A percentile compares a stretch with the other conserved stretches of the same genome.
phyloP scores from a whole-genome alignment of 2,113 vertebrate genomes.

The Bungarus multicinctus region DNA sequence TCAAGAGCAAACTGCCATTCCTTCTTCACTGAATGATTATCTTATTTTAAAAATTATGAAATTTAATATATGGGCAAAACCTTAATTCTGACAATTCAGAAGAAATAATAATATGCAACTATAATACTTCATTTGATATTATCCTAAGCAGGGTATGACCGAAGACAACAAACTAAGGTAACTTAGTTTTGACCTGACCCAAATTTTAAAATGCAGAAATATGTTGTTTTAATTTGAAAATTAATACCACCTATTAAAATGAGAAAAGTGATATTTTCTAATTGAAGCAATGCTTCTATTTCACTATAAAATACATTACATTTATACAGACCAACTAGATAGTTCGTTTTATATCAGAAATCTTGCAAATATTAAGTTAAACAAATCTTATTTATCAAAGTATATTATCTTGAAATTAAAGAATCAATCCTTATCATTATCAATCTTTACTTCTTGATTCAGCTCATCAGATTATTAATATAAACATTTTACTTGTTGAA shows the following conservation, averaged over 20 bases:
- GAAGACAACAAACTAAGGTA: background rate
- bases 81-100: background rate
- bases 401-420: background rate
- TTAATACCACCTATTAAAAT: background rate
- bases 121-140: background rate
- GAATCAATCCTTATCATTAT: background rate
- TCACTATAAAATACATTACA: background rate
- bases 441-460: rapidly evolving
- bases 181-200: background rate
- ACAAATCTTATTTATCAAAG: background rate
- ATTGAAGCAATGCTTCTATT: background rate
- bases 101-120: background rate
- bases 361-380: rapidly evolving
- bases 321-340: background rate
- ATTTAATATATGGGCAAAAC: background rate
- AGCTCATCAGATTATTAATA: background rate
- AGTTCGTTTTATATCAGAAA: background rate
- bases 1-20: background rate
- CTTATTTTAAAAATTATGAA: background rate
- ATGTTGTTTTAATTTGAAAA: background rate
- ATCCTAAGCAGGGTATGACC: background rate
- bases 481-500: background rate
- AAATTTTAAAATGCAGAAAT: background rate
- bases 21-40: background rate
- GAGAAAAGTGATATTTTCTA: constrained; percentile 19